These are phyloP conservation scores for Falcunculus frontatus DNA, from an alignment of 2,113 vertebrate species.

Conservation along the genomic window DNA sequence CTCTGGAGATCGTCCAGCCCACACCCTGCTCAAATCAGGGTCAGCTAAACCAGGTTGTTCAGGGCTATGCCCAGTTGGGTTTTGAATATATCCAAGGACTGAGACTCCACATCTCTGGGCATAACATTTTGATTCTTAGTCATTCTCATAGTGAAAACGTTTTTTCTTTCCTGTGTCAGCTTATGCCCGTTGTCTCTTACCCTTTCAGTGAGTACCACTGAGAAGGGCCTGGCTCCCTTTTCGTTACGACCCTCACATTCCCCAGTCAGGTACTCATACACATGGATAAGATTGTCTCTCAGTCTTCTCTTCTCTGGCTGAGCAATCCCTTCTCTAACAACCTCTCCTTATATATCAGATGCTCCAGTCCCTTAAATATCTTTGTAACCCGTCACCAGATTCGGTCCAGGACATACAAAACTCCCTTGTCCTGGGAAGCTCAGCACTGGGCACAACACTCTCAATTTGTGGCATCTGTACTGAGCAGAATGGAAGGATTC, in stretches of 20 bases:
- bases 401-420: neutral
- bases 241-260: fast-evolving
- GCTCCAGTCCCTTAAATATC: neutral
- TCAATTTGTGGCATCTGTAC: neutral
- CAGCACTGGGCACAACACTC: neutral
- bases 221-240: neutral
- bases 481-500: neutral
- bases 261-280: neutral
- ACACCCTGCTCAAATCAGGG: neutral
- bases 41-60: neutral
- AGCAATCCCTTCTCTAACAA: neutral
- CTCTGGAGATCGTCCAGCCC: neutral
- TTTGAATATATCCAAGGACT: neutral
- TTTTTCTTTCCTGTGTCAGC: neutral
- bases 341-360: neutral
- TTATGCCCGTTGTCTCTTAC: neutral
- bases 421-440: neutral
- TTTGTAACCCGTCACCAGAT: neutral
- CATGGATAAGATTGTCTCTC: neutral
- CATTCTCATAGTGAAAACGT: neutral
- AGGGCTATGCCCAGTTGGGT: neutral
- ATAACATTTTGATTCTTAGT: neutral
- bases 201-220: neutral
- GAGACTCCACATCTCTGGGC: neutral
- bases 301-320: neutral